Conservation (phyloP, 2,113 vertebrate species). For the Poeciliopsis turrubarensis region DNA sequence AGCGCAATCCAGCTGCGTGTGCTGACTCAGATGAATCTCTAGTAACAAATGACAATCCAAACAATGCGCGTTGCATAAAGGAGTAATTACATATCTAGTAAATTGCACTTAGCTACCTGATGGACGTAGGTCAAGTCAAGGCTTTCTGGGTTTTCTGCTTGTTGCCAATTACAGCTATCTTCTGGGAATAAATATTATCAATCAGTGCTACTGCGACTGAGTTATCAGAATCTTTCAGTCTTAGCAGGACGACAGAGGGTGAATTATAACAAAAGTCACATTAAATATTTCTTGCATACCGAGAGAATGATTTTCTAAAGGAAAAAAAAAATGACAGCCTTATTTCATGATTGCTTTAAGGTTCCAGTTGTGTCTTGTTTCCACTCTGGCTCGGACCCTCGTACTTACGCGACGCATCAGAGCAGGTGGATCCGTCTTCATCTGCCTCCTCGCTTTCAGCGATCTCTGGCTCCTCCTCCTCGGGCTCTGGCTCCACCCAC, state of each 20-base stretch:
- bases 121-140: too few relatives aligned
- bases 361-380: not conserved
- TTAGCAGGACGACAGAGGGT: not conserved
- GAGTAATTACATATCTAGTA: too few relatives aligned
- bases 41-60: too few relatives aligned
- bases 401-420: slow-evolving; percentile 81
- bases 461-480: slow-evolving; percentile 83
- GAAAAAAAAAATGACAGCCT: not conserved
- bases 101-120: too few relatives aligned
- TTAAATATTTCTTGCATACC: not conserved
- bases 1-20: too few relatives aligned
- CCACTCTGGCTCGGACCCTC: not conserved
- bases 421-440: slow-evolving; percentile 84
- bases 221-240: not conserved
- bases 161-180: not conserved
- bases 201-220: not conserved
- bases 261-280: not conserved
- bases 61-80: too few relatives aligned
- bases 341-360: not conserved
- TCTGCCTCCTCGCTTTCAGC: slow-evolving; percentile 77
- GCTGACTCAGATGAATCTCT: too few relatives aligned
- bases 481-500: slow-evolving; percentile 86
- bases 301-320: too few relatives aligned
- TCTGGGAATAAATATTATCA: not conserved
- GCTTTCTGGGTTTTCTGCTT: too few relatives aligned